These are phyloP conservation scores for Limnephilus auricula DNA, from an alignment of 2,888 invertebrate species.

Conservation along the genomic window DNA sequence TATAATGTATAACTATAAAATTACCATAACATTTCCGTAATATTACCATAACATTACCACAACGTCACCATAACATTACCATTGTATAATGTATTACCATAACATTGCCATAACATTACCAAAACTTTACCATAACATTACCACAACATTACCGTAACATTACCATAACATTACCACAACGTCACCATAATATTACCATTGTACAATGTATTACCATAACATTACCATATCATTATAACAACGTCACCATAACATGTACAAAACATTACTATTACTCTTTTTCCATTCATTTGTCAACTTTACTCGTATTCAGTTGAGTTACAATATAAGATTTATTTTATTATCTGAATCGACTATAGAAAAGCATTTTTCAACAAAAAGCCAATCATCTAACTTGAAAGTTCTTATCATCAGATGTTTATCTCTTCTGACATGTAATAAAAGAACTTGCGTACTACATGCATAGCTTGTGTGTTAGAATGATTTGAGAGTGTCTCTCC, in stretches of 20 bases:
- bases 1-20: too few species aligned
- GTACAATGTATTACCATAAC: too few species aligned
- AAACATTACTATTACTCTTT: neutral
- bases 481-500: neutral
- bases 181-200: too few species aligned
- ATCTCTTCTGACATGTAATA: neutral
- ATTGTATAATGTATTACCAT: too few species aligned
- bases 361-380: neutral
- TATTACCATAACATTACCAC: too few species aligned
- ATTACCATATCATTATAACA: too few species aligned
- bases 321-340: neutral
- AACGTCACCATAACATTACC: too few species aligned
- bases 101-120: too few species aligned
- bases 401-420: neutral
- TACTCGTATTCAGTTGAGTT: neutral
- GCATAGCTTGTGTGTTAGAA: neutral
- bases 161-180: too few species aligned
- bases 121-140: too few species aligned
- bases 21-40: too few species aligned
- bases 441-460: neutral
- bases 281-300: neutral
- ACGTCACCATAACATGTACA: neutral
- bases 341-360: neutral
- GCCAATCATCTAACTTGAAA: neutral
- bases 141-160: too few species aligned